Base-by-base conservation (phyloP, 1,140 invertebrate species). In the Xylocopa sonorina region DNA sequence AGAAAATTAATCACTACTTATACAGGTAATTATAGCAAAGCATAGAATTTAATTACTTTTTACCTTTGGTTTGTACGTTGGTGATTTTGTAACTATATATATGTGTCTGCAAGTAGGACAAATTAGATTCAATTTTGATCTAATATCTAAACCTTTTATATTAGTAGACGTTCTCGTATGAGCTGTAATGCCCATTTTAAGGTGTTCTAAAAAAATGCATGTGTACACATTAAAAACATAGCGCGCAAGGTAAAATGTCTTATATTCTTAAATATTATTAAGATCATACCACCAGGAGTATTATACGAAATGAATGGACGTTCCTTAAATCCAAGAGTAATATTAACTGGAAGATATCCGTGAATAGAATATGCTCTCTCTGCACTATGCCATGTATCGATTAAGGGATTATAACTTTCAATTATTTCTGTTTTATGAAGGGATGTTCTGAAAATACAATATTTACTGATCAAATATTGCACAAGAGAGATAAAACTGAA, bases 341-440 rank as follows among this genome's bases (percentile, higher is more conserved):
- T 75, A 74, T 93, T 94, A 27, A 95, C 91, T 10, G 94, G 94
- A 34, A 95, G 81, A 83, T 95, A 94, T 24, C 93, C 93, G 48
- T 95, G 93, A 68, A 95, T 89, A 58, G 94, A 94, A 83, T 94
- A 93, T 63, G 93, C 92, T 55, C 94, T 91, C 67, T 94, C 94
- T 60, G 94, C 94, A 53, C 93, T 93, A 78, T 94, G 94, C 92
- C 95, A 95, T 43, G 93, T 87, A 85, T 95, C 94, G 9, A 90
- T 89, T 41, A 95, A 89, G 0, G 94, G 94, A 90, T 95, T 95
- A 73, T 94, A 95, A 83, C 91, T 93, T 81, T 93, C 93, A 64
- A 94, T 92, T 27, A 89, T 91, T 80, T 94, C 93, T 21, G 93
- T 92, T 7, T 94, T 93, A 86, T 95, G 94, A 81, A 94, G 93